These are phyloP conservation scores for Thyatira batis DNA, from an alignment of 2,888 invertebrate genomes.

Conservation along the genomic window DNA sequence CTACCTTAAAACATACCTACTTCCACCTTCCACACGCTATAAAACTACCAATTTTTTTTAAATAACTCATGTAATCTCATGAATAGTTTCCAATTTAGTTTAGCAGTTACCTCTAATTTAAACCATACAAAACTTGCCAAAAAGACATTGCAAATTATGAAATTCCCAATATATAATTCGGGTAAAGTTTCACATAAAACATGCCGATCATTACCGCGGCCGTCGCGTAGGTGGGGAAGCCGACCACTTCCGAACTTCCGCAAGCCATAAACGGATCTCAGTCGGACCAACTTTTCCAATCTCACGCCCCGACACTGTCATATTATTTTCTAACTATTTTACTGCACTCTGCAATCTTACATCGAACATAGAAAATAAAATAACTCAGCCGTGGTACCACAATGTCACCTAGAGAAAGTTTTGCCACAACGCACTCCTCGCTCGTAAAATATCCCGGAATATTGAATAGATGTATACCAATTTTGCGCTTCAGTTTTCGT, in stretches of 20 bases:
- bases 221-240: slow-evolving; percentile 41
- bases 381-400: slow-evolving; percentile 4
- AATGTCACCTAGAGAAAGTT: slow-evolving; percentile 7
- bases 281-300: slow-evolving; percentile 55
- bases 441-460: neutral
- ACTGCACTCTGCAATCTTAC: slow-evolving; percentile 55
- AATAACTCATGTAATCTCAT: no score
- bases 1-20: no score
- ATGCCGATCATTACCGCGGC: neutral
- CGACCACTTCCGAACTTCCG: slow-evolving; percentile 33
- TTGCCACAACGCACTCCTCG: neutral
- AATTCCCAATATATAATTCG: neutral
- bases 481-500: neutral
- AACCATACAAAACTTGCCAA: no score
- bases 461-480: neutral
- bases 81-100: no score
- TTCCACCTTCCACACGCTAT: no score
- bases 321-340: slow-evolving; percentile 68
- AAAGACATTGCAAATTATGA: no score
- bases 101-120: no score
- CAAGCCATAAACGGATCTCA: slow-evolving; percentile 51
- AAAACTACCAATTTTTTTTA: no score
- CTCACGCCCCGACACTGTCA: slow-evolving; percentile 46
- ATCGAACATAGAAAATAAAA: slow-evolving; percentile 7
- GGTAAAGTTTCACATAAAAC: neutral